Evolutionary conservation across 2,113 vertebrate genomes (phyloP).

Genomic region (Nothoprocta pentlandii): DNA sequence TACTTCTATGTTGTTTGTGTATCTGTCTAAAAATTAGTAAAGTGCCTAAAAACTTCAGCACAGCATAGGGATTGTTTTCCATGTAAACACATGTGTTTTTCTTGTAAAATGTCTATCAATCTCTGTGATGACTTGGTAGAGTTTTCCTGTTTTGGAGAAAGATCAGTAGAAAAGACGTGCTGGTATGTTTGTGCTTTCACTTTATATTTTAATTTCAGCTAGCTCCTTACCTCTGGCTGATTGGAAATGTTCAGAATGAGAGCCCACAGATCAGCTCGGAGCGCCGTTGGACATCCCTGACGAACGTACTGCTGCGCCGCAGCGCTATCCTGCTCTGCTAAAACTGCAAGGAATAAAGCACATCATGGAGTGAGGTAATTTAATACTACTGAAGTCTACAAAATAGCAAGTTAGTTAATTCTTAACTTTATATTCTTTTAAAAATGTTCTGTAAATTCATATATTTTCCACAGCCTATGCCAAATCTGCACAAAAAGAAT

Average conservation of each 20-base stretch:
- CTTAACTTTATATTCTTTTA: not conserved
- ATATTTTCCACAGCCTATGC: not conserved
- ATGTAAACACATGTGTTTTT: not conserved
- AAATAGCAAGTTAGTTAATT: not conserved
- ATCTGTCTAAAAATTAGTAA: not conserved
- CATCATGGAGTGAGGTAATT: not conserved
- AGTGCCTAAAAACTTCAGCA: not conserved
- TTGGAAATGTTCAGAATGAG: slow-evolving; percentile 92
- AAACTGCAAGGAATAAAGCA: slow-evolving; percentile 78
- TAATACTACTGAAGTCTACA: not conserved
- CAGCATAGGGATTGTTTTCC: not conserved
- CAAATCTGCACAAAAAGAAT: not conserved
- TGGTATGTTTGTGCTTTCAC: not conserved
- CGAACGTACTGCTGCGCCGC: slow-evolving; percentile 95
- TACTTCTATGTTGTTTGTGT: not conserved
- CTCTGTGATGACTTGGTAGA: not conserved
- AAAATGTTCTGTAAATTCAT: not conserved
- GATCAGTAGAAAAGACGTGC: not conserved
- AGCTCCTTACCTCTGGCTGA: slow-evolving; percentile 88
- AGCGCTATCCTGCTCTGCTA: slow-evolving; percentile 90
- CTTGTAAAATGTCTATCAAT: not conserved
- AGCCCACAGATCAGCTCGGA: slow-evolving; percentile 93
- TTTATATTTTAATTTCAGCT: not conserved
- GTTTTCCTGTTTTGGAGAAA: not conserved
- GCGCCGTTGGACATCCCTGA: slow-evolving; percentile 92